Base-by-base conservation (phyloP, 2,888 invertebrate species). In the Tenthredo distinguenda region DNA sequence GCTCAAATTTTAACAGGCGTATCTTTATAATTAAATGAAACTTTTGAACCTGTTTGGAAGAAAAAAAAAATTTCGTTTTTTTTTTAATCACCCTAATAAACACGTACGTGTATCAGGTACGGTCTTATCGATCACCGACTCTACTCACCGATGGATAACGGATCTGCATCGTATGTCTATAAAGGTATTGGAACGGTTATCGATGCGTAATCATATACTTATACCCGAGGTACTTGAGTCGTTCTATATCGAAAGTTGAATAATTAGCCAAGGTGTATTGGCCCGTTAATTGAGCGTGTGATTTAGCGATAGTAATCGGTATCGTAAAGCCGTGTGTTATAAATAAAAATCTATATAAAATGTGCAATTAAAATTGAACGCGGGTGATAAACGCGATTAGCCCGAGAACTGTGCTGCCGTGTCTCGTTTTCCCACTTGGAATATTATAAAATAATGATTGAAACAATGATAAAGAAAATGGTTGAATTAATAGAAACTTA, bases 201-300 rank as follows among this genome's bases (percentile, higher is more conserved):
- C 47, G 15, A 47, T 15, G 47, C 15, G 3, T 15, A 47, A 47
- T 47, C 0, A 43, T 10, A 43, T 43, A 43, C 2, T 9, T 43
- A 43, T 43, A 43, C 12, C 12, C 21, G 18, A 9, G 7, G 58
- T 58, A 58, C 58, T 58, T 9, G 58, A 58, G 58, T 62, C 3
- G 9, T 62, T 10, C 9, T 62, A 72, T 72, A 71, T 76, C 12
- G 76, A 10, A 55, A 18, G 76, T 26, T 47, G 21, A 76, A 76
- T 26, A 76, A 76, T 76, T 47, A 47, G 76, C 76, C 15, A 76
- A 50, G 76, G 10, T 76, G 76, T 76, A 76, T 76, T 31, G 47
- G 47, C 7, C 47, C 4, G 26, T 76, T 76, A 76, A 76, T 76
- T 26, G 76, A 76, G 37, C 40, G 31, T 26, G 31, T 76, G 76